Evolutionary conservation across 2,797 vertebrate genomes (phyloP).

Genomic region (Acanthopagrus latus): DNA sequence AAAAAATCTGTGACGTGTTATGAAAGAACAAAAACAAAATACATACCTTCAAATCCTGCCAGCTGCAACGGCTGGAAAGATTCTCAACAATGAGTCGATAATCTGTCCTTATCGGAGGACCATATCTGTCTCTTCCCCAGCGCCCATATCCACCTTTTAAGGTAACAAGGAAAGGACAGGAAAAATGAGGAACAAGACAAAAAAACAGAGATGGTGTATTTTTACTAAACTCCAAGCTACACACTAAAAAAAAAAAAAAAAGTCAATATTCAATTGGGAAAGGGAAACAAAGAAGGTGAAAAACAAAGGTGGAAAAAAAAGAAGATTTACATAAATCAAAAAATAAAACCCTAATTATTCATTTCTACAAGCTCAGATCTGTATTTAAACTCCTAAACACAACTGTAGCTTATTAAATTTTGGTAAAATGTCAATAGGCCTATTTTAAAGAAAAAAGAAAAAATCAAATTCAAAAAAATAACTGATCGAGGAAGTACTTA

Average conservation of each 20-base stretch:
- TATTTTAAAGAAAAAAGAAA: slow-evolving; percentile 42
- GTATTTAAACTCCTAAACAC: slow-evolving; percentile 39
- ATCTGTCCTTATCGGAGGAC: slow-evolving; percentile 95
- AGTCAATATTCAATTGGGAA: slow-evolving; percentile 67
- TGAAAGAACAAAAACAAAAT: too few relatives aligned
- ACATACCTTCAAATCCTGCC: slow-evolving; percentile 97
- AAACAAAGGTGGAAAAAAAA: slow-evolving; percentile 50
- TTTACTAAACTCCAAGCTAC: slow-evolving; percentile 75
- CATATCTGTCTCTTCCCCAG: slow-evolving; percentile 95
- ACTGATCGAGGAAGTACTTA: slow-evolving; percentile 88
- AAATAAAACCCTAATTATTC: slow-evolving; percentile 34
- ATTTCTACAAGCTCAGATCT: slow-evolving; percentile 39
- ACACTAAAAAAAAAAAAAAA: slow-evolving; percentile 56
- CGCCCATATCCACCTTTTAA: slow-evolving; percentile 97
- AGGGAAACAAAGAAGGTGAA: slow-evolving; percentile 61
- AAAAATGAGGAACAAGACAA: slow-evolving; percentile 65
- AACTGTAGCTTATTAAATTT: slow-evolving; percentile 49
- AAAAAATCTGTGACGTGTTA: too few relatives aligned
- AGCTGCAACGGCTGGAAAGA: slow-evolving; percentile 97
- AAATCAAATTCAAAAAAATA: slow-evolving; percentile 76
- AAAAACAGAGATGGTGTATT: slow-evolving; percentile 48
- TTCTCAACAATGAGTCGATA: slow-evolving; percentile 99
- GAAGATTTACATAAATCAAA: slow-evolving; percentile 39
- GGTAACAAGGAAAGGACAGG: slow-evolving; percentile 78
- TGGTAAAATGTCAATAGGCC: slow-evolving; percentile 44